Conservation (phyloP, 1,140 invertebrate species). For the Rhopalosiphum padi region DNA sequence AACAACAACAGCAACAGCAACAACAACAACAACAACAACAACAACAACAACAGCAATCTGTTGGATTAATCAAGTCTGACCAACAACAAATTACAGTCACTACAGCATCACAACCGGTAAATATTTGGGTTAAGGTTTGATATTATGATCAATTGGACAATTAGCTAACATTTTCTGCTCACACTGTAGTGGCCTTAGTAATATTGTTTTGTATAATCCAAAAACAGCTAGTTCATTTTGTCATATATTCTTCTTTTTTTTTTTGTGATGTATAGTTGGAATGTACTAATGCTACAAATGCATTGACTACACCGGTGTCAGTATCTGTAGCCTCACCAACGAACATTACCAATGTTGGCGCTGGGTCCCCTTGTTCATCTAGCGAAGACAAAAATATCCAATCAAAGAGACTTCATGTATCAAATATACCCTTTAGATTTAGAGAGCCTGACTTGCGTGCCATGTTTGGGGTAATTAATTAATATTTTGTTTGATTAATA, state of each 20-base stretch:
- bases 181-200: conserved; percentile 60
- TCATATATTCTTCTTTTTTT: conserved; percentile 59
- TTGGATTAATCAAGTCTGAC: conserved; percentile 35
- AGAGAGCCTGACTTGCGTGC: conserved; percentile 95
- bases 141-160: conserved; percentile 7
- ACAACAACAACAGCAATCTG: background rate
- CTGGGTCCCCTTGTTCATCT: conserved; percentile 61
- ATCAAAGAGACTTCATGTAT: conserved; percentile 90
- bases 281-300: conserved; percentile 59
- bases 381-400: conserved; percentile 68
- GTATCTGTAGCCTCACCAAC: conserved; percentile 56
- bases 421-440: conserved; percentile 99
- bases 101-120: conserved; percentile 40
- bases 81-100: conserved; percentile 36
- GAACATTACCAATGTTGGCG: conserved; percentile 60
- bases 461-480: conserved; percentile 92
- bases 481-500: conserved; percentile 42
- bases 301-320: conserved; percentile 60
- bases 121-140: background rate
- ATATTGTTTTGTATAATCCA: conserved; percentile 59
- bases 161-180: conserved; percentile 40
- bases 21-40: background rate
- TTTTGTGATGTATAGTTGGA: conserved; percentile 61
- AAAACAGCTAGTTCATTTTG: conserved; percentile 60
- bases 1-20: background rate